Evolutionary conservation across 2,888 invertebrate genomes (phyloP).

Genomic region (Carabus problematicus): DNA sequence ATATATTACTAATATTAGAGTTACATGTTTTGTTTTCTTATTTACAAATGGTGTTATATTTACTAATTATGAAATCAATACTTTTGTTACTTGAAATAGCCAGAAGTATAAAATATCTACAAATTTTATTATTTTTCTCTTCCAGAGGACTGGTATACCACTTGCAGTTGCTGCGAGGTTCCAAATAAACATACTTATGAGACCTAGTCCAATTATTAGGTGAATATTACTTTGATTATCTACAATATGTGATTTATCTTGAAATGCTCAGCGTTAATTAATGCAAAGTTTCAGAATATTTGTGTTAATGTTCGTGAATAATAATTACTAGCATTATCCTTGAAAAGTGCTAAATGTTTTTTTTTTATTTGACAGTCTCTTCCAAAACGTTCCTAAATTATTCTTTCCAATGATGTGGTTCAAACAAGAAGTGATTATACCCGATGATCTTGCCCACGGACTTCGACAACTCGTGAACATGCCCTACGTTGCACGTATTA

Average conservation of each 20-base stretch:
- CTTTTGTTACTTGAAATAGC: neutral
- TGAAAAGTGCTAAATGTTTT: conserved; percentile 2
- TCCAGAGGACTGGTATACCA: conserved; percentile 76
- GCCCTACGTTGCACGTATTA: conserved; percentile 51
- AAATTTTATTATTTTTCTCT: conserved; percentile 44
- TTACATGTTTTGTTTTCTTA: neutral
- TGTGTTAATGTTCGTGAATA: neutral
- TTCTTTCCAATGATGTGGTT: conserved; percentile 84
- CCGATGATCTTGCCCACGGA: conserved; percentile 64
- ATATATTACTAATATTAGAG: too few species aligned
- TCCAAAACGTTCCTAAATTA: conserved; percentile 69
- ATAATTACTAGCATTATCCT: neutral
- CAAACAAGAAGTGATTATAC: conserved; percentile 70
- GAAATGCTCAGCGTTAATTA: too few species aligned
- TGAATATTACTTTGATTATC: conserved; percentile 60
- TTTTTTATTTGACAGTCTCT: conserved; percentile 63
- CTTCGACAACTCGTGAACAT: conserved; percentile 63
- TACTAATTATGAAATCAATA: too few species aligned
- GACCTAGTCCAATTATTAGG: conserved; percentile 69
- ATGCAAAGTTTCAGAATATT: conserved; percentile 1
- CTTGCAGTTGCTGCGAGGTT: conserved; percentile 78
- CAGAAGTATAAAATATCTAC: neutral
- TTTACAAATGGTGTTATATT: neutral
- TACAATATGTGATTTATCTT: neutral
- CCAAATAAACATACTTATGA: conserved; percentile 79